A percentile compares a stretch with the other conserved stretches of the same genome.
phyloP scores from a whole-genome alignment of 2,888 invertebrate genomes.

The Punctoribates punctum region DNA sequence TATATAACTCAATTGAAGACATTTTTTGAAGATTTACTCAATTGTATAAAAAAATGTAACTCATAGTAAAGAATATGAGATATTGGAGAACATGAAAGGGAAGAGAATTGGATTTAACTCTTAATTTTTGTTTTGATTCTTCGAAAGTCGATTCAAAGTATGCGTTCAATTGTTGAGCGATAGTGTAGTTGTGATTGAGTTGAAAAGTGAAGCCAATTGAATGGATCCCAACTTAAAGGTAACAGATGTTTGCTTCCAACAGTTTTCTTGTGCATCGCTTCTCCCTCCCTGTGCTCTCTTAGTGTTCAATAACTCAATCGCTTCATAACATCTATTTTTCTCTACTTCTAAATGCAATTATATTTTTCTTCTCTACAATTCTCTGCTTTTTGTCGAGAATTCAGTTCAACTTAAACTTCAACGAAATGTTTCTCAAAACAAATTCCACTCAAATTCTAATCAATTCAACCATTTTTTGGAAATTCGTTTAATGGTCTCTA shows the following conservation, averaged over 20 bases:
- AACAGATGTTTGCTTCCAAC: constrained; percentile 33
- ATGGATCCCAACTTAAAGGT: constrained; percentile 18
- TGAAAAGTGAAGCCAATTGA: constrained; percentile 32
- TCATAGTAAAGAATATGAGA: no score
- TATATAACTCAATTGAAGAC: no score
- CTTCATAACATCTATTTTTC: neutral
- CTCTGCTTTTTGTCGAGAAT: neutral
- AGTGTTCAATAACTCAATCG: neutral
- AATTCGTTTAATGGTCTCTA: no score
- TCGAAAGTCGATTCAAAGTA: constrained; percentile 20
- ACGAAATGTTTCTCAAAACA: no score
- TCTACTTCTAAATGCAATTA: constrained; percentile 1
- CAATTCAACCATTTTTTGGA: no score
- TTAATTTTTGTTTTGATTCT: neutral
- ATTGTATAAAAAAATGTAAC: no score
- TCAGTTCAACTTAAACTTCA: no score
- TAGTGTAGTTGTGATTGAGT: constrained; percentile 34
- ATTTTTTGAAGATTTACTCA: no score
- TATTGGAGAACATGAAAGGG: no score
- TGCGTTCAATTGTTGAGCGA: constrained; percentile 26
- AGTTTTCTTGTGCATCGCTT: neutral
- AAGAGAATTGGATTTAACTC: neutral
- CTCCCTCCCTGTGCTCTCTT: neutral
- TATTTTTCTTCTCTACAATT: neutral
- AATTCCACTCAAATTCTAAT: no score